Conservation (phyloP, 1,140 invertebrate genomes). For the Hypothenemus hampei region DNA sequence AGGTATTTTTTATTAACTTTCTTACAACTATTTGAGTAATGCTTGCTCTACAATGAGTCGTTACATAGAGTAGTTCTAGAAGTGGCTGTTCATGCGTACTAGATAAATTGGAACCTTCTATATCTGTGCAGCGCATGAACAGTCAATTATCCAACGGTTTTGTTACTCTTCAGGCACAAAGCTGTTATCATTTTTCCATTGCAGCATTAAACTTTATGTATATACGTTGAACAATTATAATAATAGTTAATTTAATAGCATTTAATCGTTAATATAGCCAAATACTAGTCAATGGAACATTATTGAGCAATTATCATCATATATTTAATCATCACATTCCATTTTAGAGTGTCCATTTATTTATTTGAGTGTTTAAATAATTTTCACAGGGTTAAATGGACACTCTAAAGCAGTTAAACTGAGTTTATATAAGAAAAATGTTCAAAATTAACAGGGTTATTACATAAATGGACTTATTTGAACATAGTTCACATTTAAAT, state of each 20-base stretch:
- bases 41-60: neutral
- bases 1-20: neutral
- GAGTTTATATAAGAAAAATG: neutral
- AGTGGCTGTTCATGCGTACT: no score
- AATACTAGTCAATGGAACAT: conserved; percentile 6
- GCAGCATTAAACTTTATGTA: neutral
- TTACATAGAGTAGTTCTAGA: neutral
- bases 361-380: neutral
- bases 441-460: neutral
- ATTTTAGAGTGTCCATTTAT: neutral
- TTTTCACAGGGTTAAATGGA: neutral
- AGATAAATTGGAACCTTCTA: neutral
- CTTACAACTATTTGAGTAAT: neutral
- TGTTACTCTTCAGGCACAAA: no score
- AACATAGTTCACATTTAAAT: neutral
- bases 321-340: neutral
- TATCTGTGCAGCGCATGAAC: no score
- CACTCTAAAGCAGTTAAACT: neutral
- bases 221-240: conserved; percentile 3
- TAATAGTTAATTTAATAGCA: neutral
- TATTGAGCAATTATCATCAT: conserved; percentile 1
- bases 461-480: neutral
- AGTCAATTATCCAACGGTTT: no score
- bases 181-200: no score
- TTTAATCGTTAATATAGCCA: neutral